Percentiles rank a stretch among this genome's conserved stretches.
phyloP scores from a whole-genome alignment of 1,140 invertebrate species.

The Euborellia annulipes region DNA sequence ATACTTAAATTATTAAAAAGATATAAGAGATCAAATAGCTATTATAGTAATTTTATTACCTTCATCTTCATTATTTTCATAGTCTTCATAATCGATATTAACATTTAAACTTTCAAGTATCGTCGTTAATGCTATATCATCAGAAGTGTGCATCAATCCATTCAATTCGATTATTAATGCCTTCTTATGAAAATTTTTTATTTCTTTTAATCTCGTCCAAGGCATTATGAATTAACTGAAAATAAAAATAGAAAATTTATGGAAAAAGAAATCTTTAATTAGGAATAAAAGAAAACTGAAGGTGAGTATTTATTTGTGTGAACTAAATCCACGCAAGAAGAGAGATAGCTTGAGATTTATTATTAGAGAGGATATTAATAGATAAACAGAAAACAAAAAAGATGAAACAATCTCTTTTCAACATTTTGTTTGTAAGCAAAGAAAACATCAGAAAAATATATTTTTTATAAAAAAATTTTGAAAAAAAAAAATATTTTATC shows the following conservation, averaged over 20 bases:
- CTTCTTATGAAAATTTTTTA: constrained; percentile 39
- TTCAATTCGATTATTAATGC: constrained; percentile 57
- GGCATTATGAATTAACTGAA: constrained; percentile 53
- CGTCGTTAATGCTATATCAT: constrained; percentile 67
- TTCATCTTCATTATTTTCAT: constrained; percentile 69
- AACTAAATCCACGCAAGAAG: too few species aligned
- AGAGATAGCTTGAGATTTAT: too few species aligned
- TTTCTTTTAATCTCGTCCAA: constrained; percentile 38
- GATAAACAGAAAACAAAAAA: constrained; percentile 11
- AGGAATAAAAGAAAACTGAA: too few species aligned
- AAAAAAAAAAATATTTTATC: too few species aligned
- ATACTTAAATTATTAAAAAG: background rate
- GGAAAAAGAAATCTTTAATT: too few species aligned
- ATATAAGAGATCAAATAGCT: too few species aligned
- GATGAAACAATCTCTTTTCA: background rate
- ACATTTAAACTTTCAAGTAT: constrained; percentile 72
- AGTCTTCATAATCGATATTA: constrained; percentile 64
- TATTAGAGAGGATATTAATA: constrained; percentile 1
- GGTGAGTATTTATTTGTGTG: too few species aligned
- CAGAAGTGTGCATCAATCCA: constrained; percentile 76
- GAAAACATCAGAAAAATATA: too few species aligned
- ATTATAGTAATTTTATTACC: constrained; percentile 19
- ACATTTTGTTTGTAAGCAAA: constrained; percentile 6
- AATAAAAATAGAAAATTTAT: too few species aligned
- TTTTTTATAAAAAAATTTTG: too few species aligned